Evolutionary conservation across 2,888 invertebrate genomes (phyloP).

Genomic region (Caradrina clavipalpis): DNA sequence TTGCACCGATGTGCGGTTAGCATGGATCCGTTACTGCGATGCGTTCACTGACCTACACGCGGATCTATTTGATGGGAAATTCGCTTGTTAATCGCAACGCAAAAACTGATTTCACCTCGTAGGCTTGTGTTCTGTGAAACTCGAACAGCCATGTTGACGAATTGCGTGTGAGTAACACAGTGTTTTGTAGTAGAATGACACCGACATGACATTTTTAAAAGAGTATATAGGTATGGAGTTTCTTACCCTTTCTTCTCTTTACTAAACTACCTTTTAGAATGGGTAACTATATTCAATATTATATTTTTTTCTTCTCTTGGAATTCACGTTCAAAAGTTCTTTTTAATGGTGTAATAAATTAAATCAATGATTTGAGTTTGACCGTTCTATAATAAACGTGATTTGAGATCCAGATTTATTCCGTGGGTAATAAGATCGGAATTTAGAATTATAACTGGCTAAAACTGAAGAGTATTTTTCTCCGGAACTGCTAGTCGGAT

Average conservation of each 20-base stretch:
- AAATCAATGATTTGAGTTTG: too few species aligned
- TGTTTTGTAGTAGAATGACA: neutral
- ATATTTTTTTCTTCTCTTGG: too few species aligned
- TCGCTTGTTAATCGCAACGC: slow-evolving; percentile 67
- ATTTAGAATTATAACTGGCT: neutral
- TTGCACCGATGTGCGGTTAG: slow-evolving; percentile 58
- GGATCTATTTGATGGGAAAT: slow-evolving; percentile 76
- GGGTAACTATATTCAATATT: too few species aligned
- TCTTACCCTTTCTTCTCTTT: too few species aligned
- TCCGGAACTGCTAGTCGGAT: too few species aligned
- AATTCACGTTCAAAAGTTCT: too few species aligned
- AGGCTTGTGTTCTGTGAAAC: slow-evolving; percentile 28
- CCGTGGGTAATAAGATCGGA: neutral
- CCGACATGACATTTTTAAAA: too few species aligned
- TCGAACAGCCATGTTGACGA: slow-evolving; percentile 28
- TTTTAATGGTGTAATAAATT: too few species aligned
- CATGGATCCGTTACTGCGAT: slow-evolving; percentile 62
- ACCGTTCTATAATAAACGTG: neutral
- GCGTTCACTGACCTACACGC: slow-evolving; percentile 77
- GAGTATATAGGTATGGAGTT: too few species aligned
- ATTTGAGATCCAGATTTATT: neutral
- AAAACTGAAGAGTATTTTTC: too few species aligned
- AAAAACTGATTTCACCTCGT: slow-evolving; percentile 63
- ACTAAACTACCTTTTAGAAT: too few species aligned
- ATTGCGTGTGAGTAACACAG: slow-evolving; percentile 17